Conservation (phyloP, 2,888 invertebrate species). For the Leptothorax acervorum region DNA sequence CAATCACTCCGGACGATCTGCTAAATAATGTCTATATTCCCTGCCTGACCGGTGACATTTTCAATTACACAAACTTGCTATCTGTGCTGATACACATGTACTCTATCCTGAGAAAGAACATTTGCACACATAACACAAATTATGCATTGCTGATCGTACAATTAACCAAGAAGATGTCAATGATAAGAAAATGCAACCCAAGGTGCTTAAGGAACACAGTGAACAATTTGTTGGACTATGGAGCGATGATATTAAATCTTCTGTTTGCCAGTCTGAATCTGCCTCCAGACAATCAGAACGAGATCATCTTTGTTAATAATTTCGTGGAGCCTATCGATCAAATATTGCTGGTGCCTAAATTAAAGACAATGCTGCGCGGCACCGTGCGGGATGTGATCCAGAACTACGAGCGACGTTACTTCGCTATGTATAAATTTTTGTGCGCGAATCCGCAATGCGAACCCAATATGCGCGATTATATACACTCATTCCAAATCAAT, state of each 20-base stretch:
- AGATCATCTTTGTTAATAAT: constrained; percentile 56
- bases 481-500: constrained; percentile 24
- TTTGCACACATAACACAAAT: constrained; percentile 48
- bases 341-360: constrained; percentile 64
- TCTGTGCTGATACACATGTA: constrained; percentile 68
- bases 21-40: constrained; percentile 78
- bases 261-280: constrained; percentile 36
- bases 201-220: constrained; percentile 60
- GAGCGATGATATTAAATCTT: constrained; percentile 68
- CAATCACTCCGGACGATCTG: constrained; percentile 71
- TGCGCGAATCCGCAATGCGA: background rate
- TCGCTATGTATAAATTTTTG: constrained; percentile 26
- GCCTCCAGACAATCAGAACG: constrained; percentile 14
- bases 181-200: constrained; percentile 61
- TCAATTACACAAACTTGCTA: constrained; percentile 61
- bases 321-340: constrained; percentile 77
- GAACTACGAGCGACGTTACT: constrained; percentile 78
- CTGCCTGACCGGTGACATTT: constrained; percentile 60
- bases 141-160: constrained; percentile 56
- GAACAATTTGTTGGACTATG: constrained; percentile 66
- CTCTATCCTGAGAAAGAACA: constrained; percentile 44
- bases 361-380: background rate
- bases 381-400: constrained; percentile 70
- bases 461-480: background rate
- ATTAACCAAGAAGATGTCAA: constrained; percentile 68